phyloP scores from a whole-genome alignment of 2,888 invertebrate species.

The Panopea generosa region DNA sequence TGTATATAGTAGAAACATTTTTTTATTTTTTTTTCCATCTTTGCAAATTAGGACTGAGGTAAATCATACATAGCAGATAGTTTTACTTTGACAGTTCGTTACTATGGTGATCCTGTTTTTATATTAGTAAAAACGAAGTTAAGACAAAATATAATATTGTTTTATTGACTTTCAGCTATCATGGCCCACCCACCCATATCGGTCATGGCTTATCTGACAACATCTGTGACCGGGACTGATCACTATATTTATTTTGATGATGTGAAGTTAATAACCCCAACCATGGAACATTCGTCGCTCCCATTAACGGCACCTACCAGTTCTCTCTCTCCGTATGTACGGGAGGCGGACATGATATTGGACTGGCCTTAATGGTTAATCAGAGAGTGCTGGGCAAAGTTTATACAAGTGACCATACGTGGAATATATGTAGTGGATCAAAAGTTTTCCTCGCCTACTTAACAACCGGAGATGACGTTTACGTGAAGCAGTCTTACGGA shows the following conservation, averaged over 20 bases:
- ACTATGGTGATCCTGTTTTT: no score
- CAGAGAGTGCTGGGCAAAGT: slow-evolving; percentile 9
- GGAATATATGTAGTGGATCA: slow-evolving; percentile 12
- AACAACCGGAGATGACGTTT: slow-evolving; percentile 20
- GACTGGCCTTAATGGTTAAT: slow-evolving; percentile 12
- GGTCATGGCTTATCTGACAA: slow-evolving; percentile 14
- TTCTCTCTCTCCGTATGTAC: slow-evolving; percentile 26
- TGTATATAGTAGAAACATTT: no score
- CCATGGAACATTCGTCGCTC: slow-evolving; percentile 32
- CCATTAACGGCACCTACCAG: slow-evolving; percentile 24
- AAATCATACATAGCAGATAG: no score
- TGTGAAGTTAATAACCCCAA: slow-evolving; percentile 17
- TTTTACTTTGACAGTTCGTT: no score
- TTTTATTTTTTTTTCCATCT: no score
- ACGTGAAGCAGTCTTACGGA: slow-evolving; percentile 14
- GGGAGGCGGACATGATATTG: not conserved
- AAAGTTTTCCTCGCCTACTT: not conserved
- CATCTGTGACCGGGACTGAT: slow-evolving; percentile 4
- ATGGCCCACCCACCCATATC: not conserved
- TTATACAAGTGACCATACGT: slow-evolving; percentile 5
- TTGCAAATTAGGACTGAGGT: no score
- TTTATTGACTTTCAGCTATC: not conserved
- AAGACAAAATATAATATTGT: no score
- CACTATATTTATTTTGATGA: slow-evolving; percentile 28
- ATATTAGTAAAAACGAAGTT: no score